A percentile compares a stretch with the other conserved stretches of the same genome.
Evolutionary conservation across 1,140 invertebrate species (phyloP).

Genomic region (Drosophila pandora): DNA sequence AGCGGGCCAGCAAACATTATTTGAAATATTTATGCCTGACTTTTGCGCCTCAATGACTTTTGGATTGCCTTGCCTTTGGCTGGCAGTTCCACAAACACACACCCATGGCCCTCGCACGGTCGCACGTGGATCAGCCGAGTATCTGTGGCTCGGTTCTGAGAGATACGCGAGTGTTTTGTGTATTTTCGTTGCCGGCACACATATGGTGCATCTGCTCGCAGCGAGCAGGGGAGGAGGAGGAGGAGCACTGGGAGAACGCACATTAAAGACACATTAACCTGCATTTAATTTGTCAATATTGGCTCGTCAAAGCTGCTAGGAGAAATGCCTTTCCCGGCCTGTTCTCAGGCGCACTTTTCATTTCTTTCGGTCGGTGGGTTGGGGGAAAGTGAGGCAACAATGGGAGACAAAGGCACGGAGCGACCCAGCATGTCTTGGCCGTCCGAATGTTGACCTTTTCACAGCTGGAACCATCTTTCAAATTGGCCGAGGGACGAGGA

Average conservation of each 20-base stretch:
- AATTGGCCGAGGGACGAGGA: constrained; percentile 29
- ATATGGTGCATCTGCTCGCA: too few species aligned
- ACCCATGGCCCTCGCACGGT: constrained; percentile 9
- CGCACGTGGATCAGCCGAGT: constrained; percentile 16
- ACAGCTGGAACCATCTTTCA: constrained; percentile 79
- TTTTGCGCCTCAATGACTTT: constrained; percentile 82
- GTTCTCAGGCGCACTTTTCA: constrained; percentile 79
- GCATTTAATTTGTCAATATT: constrained; percentile 82
- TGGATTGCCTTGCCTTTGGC: constrained; percentile 82
- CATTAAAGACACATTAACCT: constrained; percentile 79
- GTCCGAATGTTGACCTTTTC: constrained; percentile 77
- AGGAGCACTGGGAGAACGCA: constrained; percentile 37
- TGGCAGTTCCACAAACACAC: constrained; percentile 55
- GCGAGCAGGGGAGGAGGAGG: too few species aligned
- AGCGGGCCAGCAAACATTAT: constrained; percentile 79
- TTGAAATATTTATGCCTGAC: constrained; percentile 82
- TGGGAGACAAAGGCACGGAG: constrained; percentile 54
- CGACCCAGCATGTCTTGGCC: background rate
- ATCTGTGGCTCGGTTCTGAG: constrained; percentile 32
- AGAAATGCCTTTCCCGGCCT: constrained; percentile 37
- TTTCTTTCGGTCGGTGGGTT: constrained; percentile 53
- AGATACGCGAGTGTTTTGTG: constrained; percentile 34
- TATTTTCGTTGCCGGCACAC: constrained; percentile 29
- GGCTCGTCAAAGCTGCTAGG: constrained; percentile 37
- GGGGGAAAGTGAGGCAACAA: constrained; percentile 70